phyloP scores from a whole-genome alignment of 2,888 invertebrate genomes.

The Sesia bembeciformis region DNA sequence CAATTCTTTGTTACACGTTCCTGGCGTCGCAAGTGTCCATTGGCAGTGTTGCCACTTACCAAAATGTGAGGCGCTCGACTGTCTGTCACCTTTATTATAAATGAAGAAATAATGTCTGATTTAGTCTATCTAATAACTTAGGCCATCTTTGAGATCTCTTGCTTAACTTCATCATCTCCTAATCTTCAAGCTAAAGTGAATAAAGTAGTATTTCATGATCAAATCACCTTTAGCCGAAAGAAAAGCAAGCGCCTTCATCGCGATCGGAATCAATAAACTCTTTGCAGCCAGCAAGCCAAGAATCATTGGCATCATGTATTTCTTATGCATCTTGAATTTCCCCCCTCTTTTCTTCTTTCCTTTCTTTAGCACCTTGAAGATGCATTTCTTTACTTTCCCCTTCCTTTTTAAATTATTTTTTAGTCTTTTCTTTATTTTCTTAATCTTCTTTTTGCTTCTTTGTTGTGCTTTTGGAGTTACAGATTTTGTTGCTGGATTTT shows the following conservation, averaged over 20 bases:
- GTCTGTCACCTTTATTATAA: too few species aligned
- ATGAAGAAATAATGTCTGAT: too few species aligned
- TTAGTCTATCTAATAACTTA: too few species aligned
- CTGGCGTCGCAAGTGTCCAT: too few species aligned
- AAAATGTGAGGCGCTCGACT: too few species aligned
- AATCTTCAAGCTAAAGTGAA: too few species aligned
- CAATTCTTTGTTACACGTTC: too few species aligned
- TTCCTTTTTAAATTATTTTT: slow-evolving; percentile 19
- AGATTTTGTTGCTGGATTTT: slow-evolving; percentile 8
- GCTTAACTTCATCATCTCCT: too few species aligned
- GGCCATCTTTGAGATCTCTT: too few species aligned
- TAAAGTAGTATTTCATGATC: neutral
- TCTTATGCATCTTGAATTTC: slow-evolving; percentile 59
- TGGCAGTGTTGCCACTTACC: too few species aligned
- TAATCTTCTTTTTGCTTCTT: slow-evolving; percentile 9
- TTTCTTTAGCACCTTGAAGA: slow-evolving; percentile 45
- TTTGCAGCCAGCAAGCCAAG: slow-evolving; percentile 79
- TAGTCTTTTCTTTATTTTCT: slow-evolving; percentile 7
- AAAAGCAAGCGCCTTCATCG: slow-evolving; percentile 79
- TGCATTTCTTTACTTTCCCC: slow-evolving; percentile 43
- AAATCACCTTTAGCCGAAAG: slow-evolving; percentile 73
- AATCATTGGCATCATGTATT: slow-evolving; percentile 75
- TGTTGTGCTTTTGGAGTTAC: slow-evolving; percentile 7
- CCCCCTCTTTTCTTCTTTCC: slow-evolving; percentile 20
- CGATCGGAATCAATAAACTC: slow-evolving; percentile 78